These are phyloP conservation scores for Vanessa cardui DNA, from an alignment of 2,888 invertebrate genomes.

Conservation along the genomic window DNA sequence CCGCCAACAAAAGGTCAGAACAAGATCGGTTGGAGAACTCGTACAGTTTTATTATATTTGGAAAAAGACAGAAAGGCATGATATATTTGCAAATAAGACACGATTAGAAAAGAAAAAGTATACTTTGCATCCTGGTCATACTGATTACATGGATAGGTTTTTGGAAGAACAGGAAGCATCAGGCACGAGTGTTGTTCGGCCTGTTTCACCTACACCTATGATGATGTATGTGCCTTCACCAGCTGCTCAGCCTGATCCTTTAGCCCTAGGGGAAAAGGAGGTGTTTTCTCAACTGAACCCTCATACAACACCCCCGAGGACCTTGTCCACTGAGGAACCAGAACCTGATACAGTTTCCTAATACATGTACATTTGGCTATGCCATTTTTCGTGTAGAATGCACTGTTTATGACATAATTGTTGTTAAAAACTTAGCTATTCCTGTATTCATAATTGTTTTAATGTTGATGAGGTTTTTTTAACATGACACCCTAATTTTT, in stretches of 20 bases:
- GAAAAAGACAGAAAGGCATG: slow-evolving; percentile 99
- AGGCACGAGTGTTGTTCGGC: slow-evolving; percentile 82
- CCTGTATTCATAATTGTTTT: slow-evolving; percentile 55
- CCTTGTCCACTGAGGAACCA: slow-evolving; percentile 71
- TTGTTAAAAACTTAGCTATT: slow-evolving; percentile 42
- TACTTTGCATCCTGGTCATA: slow-evolving; percentile 94
- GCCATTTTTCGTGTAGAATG: slow-evolving; percentile 57
- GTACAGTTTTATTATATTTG: slow-evolving; percentile 98
- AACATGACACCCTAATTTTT: slow-evolving; percentile 23
- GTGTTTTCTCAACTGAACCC: slow-evolving; percentile 76
- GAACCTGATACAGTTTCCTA: slow-evolving; percentile 74
- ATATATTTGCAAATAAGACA: slow-evolving; percentile 94
- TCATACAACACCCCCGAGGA: slow-evolving; percentile 65
- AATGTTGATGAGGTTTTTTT: slow-evolving; percentile 11
- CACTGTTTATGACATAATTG: slow-evolving; percentile 56
- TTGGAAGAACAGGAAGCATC: slow-evolving; percentile 93
- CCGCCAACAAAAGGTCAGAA: slow-evolving; percentile 96
- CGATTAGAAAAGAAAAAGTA: slow-evolving; percentile 96
- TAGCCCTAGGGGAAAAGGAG: slow-evolving; percentile 76
- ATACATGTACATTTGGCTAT: slow-evolving; percentile 61
- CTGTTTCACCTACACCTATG: slow-evolving; percentile 86
- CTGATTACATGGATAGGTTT: slow-evolving; percentile 97
- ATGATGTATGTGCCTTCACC: slow-evolving; percentile 74
- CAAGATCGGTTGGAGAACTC: slow-evolving; percentile 96
- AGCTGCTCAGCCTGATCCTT: slow-evolving; percentile 70